A percentile compares a stretch with the other conserved stretches of the same genome.
Conservation (phyloP, 2,888 invertebrate genomes). For the Brachyopa scutellaris region DNA sequence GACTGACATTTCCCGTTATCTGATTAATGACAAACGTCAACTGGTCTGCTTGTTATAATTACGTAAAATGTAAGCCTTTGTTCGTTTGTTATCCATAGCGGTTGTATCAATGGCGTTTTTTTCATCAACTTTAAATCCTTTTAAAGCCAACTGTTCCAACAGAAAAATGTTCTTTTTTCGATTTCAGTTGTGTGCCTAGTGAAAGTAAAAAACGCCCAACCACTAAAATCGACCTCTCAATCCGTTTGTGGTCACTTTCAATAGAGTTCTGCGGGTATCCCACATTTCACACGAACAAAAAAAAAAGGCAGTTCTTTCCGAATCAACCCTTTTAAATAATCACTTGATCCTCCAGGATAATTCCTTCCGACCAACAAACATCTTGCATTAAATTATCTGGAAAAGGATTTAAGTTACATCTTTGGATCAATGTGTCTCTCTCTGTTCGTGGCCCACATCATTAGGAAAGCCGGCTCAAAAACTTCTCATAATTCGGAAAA, state of each 20-base stretch:
- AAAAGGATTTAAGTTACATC: constrained; percentile 22
- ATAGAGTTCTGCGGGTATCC: not conserved
- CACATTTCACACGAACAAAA: not conserved
- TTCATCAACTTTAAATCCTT: not conserved
- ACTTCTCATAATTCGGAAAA: constrained; percentile 36
- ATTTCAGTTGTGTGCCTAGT: not conserved
- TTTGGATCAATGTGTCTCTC: not conserved
- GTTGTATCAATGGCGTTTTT: not conserved
- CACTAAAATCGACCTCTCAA: not conserved
- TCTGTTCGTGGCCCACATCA: not conserved
- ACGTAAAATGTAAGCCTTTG: constrained; percentile 9
- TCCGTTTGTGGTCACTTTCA: not conserved
- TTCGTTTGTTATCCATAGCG: not conserved
- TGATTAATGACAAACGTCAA: constrained; percentile 24
- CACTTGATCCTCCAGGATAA: not conserved
- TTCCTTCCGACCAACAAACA: constrained; percentile 20
- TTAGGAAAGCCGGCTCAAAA: constrained; percentile 4
- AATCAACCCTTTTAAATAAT: constrained; percentile 43
- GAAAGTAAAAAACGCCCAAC: not conserved
- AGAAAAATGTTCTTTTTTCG: not conserved
- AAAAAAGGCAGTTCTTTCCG: too few relatives aligned
- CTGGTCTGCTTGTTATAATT: not conserved
- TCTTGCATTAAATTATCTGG: constrained; percentile 39
- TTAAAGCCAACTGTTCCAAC: too few relatives aligned
- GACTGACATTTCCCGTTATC: constrained; percentile 9